Evolutionary conservation across 1,140 invertebrate species (phyloP).

Genomic region (Andricus grossulariae): DNA sequence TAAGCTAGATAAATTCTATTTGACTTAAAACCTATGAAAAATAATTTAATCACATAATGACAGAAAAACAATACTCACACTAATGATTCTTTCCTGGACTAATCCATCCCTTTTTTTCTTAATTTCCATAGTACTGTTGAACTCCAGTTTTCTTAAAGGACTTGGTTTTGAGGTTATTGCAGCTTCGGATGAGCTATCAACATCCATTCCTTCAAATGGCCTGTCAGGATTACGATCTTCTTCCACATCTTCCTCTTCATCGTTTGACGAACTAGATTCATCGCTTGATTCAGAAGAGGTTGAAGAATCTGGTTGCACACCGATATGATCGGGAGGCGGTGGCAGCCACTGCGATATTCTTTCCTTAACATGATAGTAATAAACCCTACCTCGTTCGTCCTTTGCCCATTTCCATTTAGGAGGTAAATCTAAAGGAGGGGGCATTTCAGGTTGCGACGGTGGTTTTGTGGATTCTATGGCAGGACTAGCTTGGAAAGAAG

Average conservation of each 20-base stretch:
- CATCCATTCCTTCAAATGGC: slow-evolving; percentile 52
- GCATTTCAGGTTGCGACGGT: slow-evolving; percentile 67
- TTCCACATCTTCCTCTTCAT: slow-evolving; percentile 75
- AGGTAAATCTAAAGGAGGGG: slow-evolving; percentile 84
- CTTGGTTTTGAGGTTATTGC: slow-evolving; percentile 40
- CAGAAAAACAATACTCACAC: slow-evolving; percentile 76
- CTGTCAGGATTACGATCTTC: slow-evolving; percentile 61
- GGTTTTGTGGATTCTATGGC: slow-evolving; percentile 27
- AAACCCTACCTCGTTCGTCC: slow-evolving; percentile 87
- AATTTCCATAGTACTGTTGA: slow-evolving; percentile 48
- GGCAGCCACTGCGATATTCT: slow-evolving; percentile 92
- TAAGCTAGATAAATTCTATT: too few relatives aligned
- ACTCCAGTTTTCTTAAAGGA: slow-evolving; percentile 48
- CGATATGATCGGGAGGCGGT: slow-evolving; percentile 79
- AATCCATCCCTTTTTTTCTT: slow-evolving; percentile 77
- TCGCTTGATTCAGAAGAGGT: slow-evolving; percentile 73
- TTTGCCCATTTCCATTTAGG: slow-evolving; percentile 91
- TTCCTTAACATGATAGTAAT: slow-evolving; percentile 93
- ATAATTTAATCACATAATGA: slow-evolving; percentile 34
- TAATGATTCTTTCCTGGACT: slow-evolving; percentile 83
- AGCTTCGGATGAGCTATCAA: slow-evolving; percentile 48
- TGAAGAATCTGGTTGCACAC: slow-evolving; percentile 72
- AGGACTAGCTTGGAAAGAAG: slow-evolving; percentile 34
- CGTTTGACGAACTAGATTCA: slow-evolving; percentile 73
- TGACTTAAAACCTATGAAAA: background rate